Evolutionary conservation across 2,888 invertebrate genomes (phyloP), one percentile per base, ranked within the genome.

Genomic region (Ectemnius lituratus): DNA sequence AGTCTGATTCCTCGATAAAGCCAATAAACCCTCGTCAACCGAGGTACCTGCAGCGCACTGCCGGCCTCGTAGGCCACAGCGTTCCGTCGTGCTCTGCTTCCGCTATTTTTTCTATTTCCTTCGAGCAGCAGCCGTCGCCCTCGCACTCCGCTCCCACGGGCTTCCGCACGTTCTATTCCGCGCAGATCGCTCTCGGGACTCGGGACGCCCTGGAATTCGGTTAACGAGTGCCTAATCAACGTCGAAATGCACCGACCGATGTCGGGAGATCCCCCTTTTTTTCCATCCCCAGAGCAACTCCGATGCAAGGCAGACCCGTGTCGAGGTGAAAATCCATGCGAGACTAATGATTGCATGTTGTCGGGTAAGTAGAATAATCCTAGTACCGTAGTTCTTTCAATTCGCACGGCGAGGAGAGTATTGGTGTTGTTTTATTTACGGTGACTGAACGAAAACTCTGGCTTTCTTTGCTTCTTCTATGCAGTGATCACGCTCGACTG

Each of bases 21-120:
- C 86, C 87, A 88, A 87, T 88, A 88, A 88, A 88, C 88, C 87
- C 87, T 85, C 85, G 88, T 87, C 88, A 87, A 86, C 82, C 78
- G 82, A 81, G 78, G 81, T 80, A 76, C 78, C 75, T 56, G 70
- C 64, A 73, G 73, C 57, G 62, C 56, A 64, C 61, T 58, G 58
- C 60, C 67, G 49, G 27, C 68, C 68, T 14, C 76, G 67, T 76
- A 74, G 76, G 73, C 74, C 77, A 68, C 75, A 67, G 37, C 11
- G 37, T 11, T 78, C 67, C 72, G 81, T 37, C 37, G 37, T 37
- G 37, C 37, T 37, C 37, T 37, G 37, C 37, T 52, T 52, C 52
- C 52, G 52, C 52, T 14, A 52, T 52, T 52, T 52, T 52, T 52
- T 52, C 52, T 52, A 16, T 52, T 52, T 16, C 52, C 52, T 52